These are phyloP conservation scores for Patiria miniata DNA, from an alignment of 35 echinoderm and acorn worm species.

Conservation along the genomic window DNA sequence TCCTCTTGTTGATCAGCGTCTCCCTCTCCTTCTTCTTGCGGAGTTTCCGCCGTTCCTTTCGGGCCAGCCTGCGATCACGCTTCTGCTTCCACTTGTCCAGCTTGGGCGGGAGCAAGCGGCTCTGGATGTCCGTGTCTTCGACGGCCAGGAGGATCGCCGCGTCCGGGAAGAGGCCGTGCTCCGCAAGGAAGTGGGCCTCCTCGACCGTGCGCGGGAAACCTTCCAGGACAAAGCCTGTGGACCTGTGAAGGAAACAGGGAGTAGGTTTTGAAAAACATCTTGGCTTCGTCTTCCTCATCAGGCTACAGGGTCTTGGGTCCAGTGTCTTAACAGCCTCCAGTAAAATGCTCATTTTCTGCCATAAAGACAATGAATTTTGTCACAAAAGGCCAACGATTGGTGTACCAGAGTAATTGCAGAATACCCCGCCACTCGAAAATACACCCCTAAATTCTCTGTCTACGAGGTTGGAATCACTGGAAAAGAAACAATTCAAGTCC, in stretches of 20 bases:
- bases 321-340: too few relatives aligned
- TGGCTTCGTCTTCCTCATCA: too few relatives aligned
- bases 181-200: constrained; percentile 91
- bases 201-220: constrained; percentile 91
- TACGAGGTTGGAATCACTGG: too few relatives aligned
- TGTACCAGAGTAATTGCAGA: too few relatives aligned
- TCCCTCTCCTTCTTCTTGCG: constrained; percentile 93
- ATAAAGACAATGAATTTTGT: too few relatives aligned
- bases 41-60: constrained; percentile 71
- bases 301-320: too few relatives aligned
- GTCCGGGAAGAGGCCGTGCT: constrained; percentile 84
- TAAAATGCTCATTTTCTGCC: too few relatives aligned
- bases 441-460: too few relatives aligned
- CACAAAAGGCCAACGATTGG: too few relatives aligned
- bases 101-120: constrained; percentile 87
- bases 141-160: constrained; percentile 74
- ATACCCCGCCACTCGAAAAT: too few relatives aligned
- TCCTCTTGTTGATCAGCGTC: constrained; percentile 75
- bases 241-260: constrained; percentile 32
- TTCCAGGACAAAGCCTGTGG: constrained; percentile 86
- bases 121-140: constrained; percentile 84
- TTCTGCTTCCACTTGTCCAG: constrained; percentile 92
- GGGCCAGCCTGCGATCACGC: constrained; percentile 73
- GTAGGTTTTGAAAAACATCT: too few relatives aligned
- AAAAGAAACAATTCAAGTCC: too few relatives aligned